Base-by-base conservation (phyloP, 2,113 vertebrate species). In the Theristicus caerulescens region DNA sequence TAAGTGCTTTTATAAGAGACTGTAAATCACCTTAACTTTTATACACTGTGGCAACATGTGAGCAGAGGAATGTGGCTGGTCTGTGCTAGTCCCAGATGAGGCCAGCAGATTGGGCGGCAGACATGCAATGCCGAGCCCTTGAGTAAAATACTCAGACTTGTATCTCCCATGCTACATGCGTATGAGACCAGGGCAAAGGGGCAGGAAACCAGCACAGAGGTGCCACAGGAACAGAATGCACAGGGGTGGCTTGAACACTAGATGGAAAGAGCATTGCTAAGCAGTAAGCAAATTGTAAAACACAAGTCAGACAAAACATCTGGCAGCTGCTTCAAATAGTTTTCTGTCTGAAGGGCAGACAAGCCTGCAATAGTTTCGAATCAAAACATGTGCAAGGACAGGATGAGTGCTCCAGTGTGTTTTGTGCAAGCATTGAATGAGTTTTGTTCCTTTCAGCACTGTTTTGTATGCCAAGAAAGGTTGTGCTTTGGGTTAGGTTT, bases 271-370 rank as follows among this genome's bases (percentile, higher is more conserved):
- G 83, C 96, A 58, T 70, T 91, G 93, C 94, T 86, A 84, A 97
- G 96, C 97, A 96, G 97, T 79, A 93, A 97, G 95, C 97, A 96
- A 97, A 97, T 66, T 97, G 96, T 96, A 90, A 96, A 97, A 97
- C 94, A 96, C 59, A 20, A 55, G 89, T 70, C 98, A 98, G 98
- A 98, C 98, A 98, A 95, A 98, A 98, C 97, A 98, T 97, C 97
- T 98, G 98, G 98, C 97, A 98, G 97, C 97, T 64, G 97, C 97
- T 96, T 97, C 95, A 95, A 97, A 98, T 97, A 98, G 90, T 96
- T 98, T 46, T 97, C 29, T 97, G 98, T 98, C 98, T 98, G 97
- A 92, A 97, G 96, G 97, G 90, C 94, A 96, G 97, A 97, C 94
- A 52, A 42, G 96, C 82, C 96, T 18, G 36, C 54, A 13, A 90